Base-by-base conservation (phyloP, 2,888 invertebrate species). In the Mamestra brassicae region DNA sequence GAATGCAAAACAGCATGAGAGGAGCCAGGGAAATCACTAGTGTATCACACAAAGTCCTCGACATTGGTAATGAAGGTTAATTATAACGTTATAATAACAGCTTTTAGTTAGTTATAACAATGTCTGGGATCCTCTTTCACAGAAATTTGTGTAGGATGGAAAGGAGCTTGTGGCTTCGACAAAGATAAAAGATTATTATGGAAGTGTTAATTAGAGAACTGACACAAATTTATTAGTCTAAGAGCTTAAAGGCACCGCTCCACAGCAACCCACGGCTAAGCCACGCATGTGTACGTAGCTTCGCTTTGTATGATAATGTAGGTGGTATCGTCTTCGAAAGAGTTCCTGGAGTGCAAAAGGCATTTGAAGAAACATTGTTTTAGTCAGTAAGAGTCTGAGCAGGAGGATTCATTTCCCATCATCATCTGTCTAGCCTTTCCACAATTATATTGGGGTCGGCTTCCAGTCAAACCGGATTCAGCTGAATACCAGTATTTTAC, bases 161-260 rank as follows among this genome's bases (percentile, higher is more conserved):
- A 75, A 63, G 50, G 4, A 15, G 36, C 57, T 74, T 75, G 64
- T 36, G 57, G 42, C 63, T 50, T 36, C 15, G 0, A 34, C 26
- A 17, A 15, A 36, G 6, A 42, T 34, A 54, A 26, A 26, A 26
- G 26, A 55, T 57, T n/a, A 15, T 10, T 17, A 17, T 52, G 1
- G 10, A 52, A 38, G 15, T 38, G 11, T 52, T 74, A 34, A 75
- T 63, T 63, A 55, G 38, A 11, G 13, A 74, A n/a, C 13, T 42
- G 36, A 4, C 10, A 38, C 4, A 7, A 17, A 3, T 36, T 26
- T 10, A 52, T 52, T 17, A 61, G 4, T 45, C 15, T 36, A 74
- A 36, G 10, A 55, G 11, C 1, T 60, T 42, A 10, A n/a, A 61
- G 11, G 5, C 38, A n/a, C 3, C 38, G 17, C 17, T n/a, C 2